These are phyloP conservation scores for Chrysina gloriosa DNA, from an alignment of 2,888 invertebrate species.

Conservation along the genomic window DNA sequence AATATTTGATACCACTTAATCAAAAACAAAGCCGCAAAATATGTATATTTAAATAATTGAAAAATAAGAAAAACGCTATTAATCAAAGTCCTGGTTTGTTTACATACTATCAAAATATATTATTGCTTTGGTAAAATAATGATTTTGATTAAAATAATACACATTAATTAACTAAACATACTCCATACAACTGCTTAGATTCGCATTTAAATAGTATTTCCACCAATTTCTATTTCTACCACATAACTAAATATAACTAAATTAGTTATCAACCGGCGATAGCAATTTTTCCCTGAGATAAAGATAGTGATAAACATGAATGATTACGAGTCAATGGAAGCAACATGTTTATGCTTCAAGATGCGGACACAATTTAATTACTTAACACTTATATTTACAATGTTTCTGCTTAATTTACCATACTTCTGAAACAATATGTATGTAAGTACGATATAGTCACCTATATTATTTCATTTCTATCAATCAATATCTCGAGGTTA, in stretches of 20 bases:
- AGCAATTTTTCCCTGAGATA: constrained; percentile 30
- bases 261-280: background rate
- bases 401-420: constrained; percentile 1
- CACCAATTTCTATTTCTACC: background rate
- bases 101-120: background rate
- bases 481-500: background rate
- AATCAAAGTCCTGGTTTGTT: background rate
- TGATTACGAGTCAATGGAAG: background rate
- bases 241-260: background rate
- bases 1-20: background rate
- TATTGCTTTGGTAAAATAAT: background rate
- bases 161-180: background rate
- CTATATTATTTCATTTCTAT: background rate
- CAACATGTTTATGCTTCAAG: constrained; percentile 4
- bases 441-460: background rate
- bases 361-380: background rate
- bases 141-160: background rate
- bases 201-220: too few species aligned
- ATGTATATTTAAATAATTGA: background rate
- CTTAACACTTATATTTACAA: constrained; percentile 25
- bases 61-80: background rate
- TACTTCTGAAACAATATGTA: constrained; percentile 1
- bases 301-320: constrained; percentile 13
- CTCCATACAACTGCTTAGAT: background rate
- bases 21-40: background rate